Evolutionary conservation across 2,888 invertebrate genomes (phyloP), one percentile per base, ranked within the genome.

Genomic region (Cecidostiba fungosa): DNA sequence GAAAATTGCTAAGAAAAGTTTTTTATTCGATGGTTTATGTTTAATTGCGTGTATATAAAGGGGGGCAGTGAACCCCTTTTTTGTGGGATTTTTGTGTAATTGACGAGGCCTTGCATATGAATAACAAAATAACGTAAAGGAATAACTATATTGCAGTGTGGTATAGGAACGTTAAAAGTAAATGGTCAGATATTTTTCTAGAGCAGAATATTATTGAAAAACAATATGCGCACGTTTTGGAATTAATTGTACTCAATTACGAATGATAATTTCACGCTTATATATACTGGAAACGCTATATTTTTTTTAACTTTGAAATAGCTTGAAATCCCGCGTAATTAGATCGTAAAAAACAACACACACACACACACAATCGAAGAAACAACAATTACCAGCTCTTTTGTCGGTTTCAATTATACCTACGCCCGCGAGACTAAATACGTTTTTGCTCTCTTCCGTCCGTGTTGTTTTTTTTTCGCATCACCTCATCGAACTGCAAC

Each of bases 251-350:
- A 59, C 3, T 23, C 62, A 62, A 23, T 54, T 54, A 54, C 16
- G 19, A 62, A 62, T 62, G 26, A 12, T 62, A 62, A 62, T 62
- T 62, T 62, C 62, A 19, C 12, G 26, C 62, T 72, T 72, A 2
- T 43, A 12, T 12, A 43, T 43, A 39, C 23, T 23, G 23, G 23
- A 72, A 43, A 36, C 39, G n/a, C n/a, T n/a, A n/a, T n/a, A n/a
- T n/a, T n/a, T n/a, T 39, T 39, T n/a, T 39, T 72, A n/a, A n/a
- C n/a, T 39, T 19, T 72, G 10, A 72, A 62, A 26, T 26, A 62
- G 62, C 62, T 62, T 62, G 70, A 70, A 36, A 70, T 32, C 36
- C 36, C n/a, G 39, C 32, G 72, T 72, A 72, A 72, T 72, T 72
- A 72, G 72, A 72, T 72, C 72, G 36, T 36, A 72, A 72, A 43